Conservation (phyloP, 2,113 vertebrate species). For the Chlamydotis undulata region DNA sequence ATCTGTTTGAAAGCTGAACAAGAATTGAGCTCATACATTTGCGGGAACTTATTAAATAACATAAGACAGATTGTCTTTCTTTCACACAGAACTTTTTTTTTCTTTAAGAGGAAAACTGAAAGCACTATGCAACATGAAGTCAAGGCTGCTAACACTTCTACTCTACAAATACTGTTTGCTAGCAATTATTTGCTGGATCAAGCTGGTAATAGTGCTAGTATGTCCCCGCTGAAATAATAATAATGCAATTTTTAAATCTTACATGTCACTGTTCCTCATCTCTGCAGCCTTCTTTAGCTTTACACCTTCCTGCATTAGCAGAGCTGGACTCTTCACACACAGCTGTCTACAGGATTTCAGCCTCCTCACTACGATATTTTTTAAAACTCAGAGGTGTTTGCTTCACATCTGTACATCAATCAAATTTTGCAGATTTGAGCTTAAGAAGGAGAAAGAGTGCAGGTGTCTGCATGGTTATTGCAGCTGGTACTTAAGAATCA, state of each 20-base stretch:
- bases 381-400: not conserved
- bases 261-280: not conserved
- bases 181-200: not conserved
- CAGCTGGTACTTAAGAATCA: not conserved
- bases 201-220: not conserved
- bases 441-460: not conserved
- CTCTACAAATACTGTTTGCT: not conserved
- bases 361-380: not conserved
- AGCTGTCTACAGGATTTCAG: not conserved
- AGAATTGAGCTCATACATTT: constrained; percentile 50
- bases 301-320: not conserved
- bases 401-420: not conserved
- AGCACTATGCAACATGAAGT: not conserved
- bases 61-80: constrained; percentile 13
- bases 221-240: not conserved
- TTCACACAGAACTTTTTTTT: not conserved
- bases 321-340: not conserved
- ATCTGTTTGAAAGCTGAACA: constrained; percentile 65
- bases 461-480: not conserved
- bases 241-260: not conserved
- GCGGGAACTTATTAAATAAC: constrained; percentile 24
- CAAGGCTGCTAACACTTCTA: not conserved
- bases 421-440: not conserved
- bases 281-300: not conserved
- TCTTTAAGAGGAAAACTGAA: not conserved